Conservation (phyloP, 2,113 vertebrate genomes). For the Penelope pileata region DNA sequence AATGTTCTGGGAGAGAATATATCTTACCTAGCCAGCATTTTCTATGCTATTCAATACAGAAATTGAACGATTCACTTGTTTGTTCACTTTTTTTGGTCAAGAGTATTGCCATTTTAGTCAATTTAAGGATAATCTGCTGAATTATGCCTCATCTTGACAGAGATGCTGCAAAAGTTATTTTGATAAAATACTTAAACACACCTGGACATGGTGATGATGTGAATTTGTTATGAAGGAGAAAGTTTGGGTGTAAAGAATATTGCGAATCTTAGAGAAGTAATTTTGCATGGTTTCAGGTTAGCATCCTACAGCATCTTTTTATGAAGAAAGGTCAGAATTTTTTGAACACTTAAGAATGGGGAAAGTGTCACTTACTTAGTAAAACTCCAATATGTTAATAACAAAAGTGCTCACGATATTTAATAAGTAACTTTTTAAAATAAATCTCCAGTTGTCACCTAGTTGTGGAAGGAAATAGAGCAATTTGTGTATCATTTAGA, state of each 20-base stretch:
- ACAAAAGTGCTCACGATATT: not conserved
- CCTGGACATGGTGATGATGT: not conserved
- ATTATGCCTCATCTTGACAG: not conserved
- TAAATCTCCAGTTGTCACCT: not conserved
- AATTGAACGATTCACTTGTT: not conserved
- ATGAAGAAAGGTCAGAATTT: not conserved
- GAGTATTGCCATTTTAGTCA: not conserved
- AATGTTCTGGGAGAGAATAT: not conserved
- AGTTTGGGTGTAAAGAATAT: not conserved
- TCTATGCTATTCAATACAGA: not conserved
- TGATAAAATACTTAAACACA: not conserved
- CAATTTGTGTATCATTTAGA: not conserved
- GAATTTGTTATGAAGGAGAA: not conserved
- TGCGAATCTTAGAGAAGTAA: not conserved
- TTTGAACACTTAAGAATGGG: not conserved
- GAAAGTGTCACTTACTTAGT: not conserved
- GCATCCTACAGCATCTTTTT: not conserved
- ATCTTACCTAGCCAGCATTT: not conserved
- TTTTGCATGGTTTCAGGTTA: not conserved
- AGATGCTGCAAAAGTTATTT: not conserved
- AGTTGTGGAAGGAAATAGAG: not conserved
- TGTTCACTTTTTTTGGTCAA: not conserved
- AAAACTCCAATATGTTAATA: not conserved
- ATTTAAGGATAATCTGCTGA: not conserved
- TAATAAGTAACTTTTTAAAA: not conserved